These are phyloP conservation scores for Bugulina stolonifera DNA, from an alignment of 2,888 invertebrate genomes.

Conservation along the genomic window DNA sequence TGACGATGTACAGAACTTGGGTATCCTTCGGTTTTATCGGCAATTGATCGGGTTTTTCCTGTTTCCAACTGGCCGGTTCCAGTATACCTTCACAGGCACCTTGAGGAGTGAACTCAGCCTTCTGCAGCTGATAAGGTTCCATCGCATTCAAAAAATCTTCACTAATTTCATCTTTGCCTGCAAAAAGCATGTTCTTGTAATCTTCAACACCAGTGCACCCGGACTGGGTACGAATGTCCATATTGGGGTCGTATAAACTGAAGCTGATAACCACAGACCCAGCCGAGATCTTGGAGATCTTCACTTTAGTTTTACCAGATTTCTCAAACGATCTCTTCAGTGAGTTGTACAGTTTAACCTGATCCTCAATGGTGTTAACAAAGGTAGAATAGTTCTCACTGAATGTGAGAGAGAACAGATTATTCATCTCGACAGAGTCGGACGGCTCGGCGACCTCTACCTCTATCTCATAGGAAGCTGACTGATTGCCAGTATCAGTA, in stretches of 20 bases:
- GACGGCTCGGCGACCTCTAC: neutral
- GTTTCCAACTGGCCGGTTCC: neutral
- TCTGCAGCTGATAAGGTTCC: neutral
- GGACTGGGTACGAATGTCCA: neutral
- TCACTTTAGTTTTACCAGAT: neutral
- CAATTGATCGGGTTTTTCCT: neutral
- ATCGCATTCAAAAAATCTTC: neutral
- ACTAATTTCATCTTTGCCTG: neutral
- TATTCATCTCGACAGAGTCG: neutral
- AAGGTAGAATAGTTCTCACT: conserved; percentile 5
- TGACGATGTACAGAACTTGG: neutral
- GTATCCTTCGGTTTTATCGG: neutral
- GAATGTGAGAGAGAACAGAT: neutral
- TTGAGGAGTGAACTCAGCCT: neutral
- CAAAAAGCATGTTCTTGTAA: neutral
- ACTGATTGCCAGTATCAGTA: neutral
- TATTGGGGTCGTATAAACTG: neutral
- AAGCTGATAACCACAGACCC: neutral
- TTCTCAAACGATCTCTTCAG: neutral
- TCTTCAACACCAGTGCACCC: neutral
- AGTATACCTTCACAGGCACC: neutral
- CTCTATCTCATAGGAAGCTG: neutral
- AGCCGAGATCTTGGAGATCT: neutral
- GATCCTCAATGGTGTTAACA: neutral
- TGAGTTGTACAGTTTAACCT: neutral